Conservation (phyloP, 2,797 vertebrate species). For the Hippocampus kuda region DNA sequence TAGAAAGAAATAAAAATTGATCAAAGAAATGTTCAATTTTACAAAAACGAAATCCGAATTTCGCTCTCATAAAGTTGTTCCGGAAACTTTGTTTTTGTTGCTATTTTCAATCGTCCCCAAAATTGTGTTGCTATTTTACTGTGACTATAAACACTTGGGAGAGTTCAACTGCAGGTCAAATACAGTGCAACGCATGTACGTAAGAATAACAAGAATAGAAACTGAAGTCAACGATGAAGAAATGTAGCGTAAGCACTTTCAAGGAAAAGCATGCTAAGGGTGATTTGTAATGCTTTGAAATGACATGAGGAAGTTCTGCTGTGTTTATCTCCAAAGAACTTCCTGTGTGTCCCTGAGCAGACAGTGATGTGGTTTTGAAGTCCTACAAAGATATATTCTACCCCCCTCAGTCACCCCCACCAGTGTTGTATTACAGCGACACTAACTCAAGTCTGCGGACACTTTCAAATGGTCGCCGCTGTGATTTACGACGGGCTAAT, state of each 20-base stretch:
- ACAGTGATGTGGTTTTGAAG: slow-evolving; percentile 33
- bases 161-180: background rate
- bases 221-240: background rate
- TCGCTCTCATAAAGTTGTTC: too few species aligned
- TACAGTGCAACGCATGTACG: background rate
- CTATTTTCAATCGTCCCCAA: too few species aligned
- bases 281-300: slow-evolving; percentile 18
- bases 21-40: too few species aligned
- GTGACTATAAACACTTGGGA: too few species aligned
- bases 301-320: slow-evolving; percentile 14
- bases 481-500: slow-evolving; percentile 45
- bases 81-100: too few species aligned
- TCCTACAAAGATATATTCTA: slow-evolving; percentile 32
- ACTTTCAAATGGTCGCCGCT: slow-evolving; percentile 37
- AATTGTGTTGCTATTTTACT: too few species aligned
- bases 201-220: background rate
- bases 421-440: slow-evolving; percentile 37
- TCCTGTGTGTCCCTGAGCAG: slow-evolving; percentile 28
- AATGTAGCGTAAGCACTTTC: slow-evolving; percentile 3
- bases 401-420: slow-evolving; percentile 4
- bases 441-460: slow-evolving; percentile 49
- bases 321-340: slow-evolving; percentile 27
- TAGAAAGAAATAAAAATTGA: too few species aligned
- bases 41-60: too few species aligned
- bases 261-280: slow-evolving; percentile 17